Evolutionary conservation across 2,797 vertebrate species (phyloP), one percentile per base, ranked within the genome.

Genomic region (Peromyscus attwateri): DNA sequence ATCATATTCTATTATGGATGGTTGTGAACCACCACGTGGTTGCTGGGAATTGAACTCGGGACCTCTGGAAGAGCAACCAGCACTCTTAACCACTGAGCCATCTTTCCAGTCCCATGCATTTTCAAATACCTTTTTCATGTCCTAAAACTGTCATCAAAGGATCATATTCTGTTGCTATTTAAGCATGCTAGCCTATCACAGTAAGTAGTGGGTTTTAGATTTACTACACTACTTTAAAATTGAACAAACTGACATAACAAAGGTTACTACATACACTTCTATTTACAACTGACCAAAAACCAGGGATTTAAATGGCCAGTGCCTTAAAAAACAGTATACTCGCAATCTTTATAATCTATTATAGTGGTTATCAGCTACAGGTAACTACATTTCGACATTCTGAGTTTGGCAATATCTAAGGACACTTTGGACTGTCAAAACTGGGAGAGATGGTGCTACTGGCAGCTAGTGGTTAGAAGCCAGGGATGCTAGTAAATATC

Each of bases 201-300:
- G 75, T 49, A 90, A 55, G 52, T 55, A 88, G 34, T 1, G 27
- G 46, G 34, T 37, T 94, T 91, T 79, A 49, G n/a, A 88, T n/a
- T 92, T 27, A 89, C 68, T 77, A 77, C 34, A 43, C 92, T 87
- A 89, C 92, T 96, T 96, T 31, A 68, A 85, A 93, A 95, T 80
- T 70, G 70, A 57, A 34, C 90, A 73, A 94, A 76, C 2, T 91
- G 49, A 57, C 71, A 76, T 12, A 77, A 25, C 76, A 77, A 81
- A 96, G 71, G 37, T 88, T n/a, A 94, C 66, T 60, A 91, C 37
- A 66, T 31, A 82, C 13, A 95, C 46, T 94, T 93, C 75, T 91
- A 71, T 68, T 85, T 77, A 81, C 11, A 92, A 81, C 14, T 80
- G 64, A 89, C 19, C n/a, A 73, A 68, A 93, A 95, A 88, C 34